Conservation (phyloP, 2,888 invertebrate species). For the Platerodrilus igneus region DNA sequence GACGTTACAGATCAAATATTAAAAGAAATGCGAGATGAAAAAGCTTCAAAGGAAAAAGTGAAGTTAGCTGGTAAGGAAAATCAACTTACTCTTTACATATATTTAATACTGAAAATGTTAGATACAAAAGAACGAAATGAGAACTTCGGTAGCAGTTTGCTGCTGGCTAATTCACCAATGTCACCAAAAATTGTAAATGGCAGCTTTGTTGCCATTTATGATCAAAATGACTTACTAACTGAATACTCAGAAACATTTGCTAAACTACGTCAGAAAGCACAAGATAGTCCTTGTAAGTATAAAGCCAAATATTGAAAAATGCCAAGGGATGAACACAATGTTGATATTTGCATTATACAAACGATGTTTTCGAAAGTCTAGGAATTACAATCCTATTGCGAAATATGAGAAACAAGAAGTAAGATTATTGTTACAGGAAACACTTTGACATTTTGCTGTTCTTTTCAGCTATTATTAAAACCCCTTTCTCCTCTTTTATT, state of each 20-base stretch:
- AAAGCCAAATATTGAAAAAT: too few species aligned
- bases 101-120: conserved; percentile 38
- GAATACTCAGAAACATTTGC: conserved; percentile 70
- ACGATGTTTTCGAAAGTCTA: too few species aligned
- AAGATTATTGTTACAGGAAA: too few species aligned
- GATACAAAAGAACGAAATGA: conserved; percentile 81
- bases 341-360: background rate
- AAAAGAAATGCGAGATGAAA: conserved; percentile 54
- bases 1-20: conserved; percentile 67
- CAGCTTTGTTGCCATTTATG: conserved; percentile 87
- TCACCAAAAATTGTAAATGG: conserved; percentile 95
- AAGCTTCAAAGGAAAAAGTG: conserved; percentile 56
- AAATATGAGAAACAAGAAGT: too few species aligned
- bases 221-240: conserved; percentile 67
- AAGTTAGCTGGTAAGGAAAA: conserved; percentile 64
- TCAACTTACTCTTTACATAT: too few species aligned
- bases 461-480: too few species aligned
- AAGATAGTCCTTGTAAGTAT: conserved; percentile 69
- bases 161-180: conserved; percentile 92
- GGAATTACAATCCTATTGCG: too few species aligned
- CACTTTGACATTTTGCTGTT: too few species aligned
- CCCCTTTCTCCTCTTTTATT: too few species aligned
- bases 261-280: conserved; percentile 65
- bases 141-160: conserved; percentile 87
- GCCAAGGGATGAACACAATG: background rate